Evolutionary conservation across 2,797 vertebrate genomes (phyloP), one percentile per base, ranked within the genome.

Genomic region (Labroides dimidiatus): DNA sequence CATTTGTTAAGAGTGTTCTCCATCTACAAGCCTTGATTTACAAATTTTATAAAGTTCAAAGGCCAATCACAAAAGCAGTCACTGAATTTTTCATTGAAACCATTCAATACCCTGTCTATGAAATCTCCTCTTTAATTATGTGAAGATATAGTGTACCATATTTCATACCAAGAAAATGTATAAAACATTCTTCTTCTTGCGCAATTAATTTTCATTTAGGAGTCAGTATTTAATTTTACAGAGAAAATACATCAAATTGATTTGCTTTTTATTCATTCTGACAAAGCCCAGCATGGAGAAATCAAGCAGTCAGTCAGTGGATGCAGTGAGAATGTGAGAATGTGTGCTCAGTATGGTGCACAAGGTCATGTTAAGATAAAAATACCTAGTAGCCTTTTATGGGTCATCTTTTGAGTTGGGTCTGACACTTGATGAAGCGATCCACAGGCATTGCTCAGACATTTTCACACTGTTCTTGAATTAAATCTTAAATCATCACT

Each of bases 361-460:
- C 82, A 91, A 89, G 88, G 88, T 85, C 89, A 78, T 84, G 89
- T 92, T 90, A 88, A 90, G 91, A 93, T 94, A 93, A 93, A 95
- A 94, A 95, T 94, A 94, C 91, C 82, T 78, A 76, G 85, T 75
- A 84, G 87, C 92, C 91, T 91, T 94, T 93, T 93, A 93, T 85
- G 92, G 93, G 87, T 82, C 87, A 92, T 89, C 81, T 78, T 92
- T 90, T 85, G 77, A 87, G 82, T 86, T 24, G 50, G 63, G 78
- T 59, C 65, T 85, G 70, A 82, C 69, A 75, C 72, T 84, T 33
- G 72, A 89, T 85, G 77, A 81, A 78, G 77, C 12, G 79, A 81
- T 80, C 68, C 13, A n/a, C 9, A 43, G 36, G 60, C 62, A 33
- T 72, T 55, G 63, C 78, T 61, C 16, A 17, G 58, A 79, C 55